A percentile compares a stretch with the other conserved stretches of the same genome.
Conservation (phyloP, 2,113 vertebrate genomes). For the Cinclus mexicanus region DNA sequence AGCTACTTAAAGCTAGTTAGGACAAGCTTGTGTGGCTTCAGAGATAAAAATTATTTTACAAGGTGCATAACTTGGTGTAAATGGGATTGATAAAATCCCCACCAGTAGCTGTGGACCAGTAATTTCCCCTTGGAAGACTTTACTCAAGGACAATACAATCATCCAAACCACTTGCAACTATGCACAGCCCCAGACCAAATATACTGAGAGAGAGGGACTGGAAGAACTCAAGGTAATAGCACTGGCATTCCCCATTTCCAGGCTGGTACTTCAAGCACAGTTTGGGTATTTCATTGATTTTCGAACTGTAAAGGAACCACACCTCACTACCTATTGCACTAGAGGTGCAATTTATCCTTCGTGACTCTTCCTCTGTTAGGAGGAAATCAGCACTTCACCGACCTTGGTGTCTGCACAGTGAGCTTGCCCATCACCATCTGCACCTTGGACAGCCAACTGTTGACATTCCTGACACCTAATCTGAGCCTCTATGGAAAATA, state of each 20-base stretch:
- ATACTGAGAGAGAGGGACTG: not conserved
- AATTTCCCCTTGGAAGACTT: not conserved
- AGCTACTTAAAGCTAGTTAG: not conserved
- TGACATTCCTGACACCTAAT: not conserved
- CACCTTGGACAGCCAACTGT: not conserved
- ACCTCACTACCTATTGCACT: not conserved
- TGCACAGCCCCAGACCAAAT: not conserved
- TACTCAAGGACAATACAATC: not conserved
- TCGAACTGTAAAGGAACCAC: not conserved
- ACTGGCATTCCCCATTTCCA: not conserved
- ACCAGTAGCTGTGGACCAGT: not conserved
- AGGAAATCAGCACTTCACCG: not conserved
- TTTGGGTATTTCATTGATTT: not conserved
- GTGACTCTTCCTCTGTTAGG: not conserved
- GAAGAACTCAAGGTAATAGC: not conserved
- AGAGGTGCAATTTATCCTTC: not conserved
- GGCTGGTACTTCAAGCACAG: fast-evolving
- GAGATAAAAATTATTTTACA: not conserved
- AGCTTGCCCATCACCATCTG: not conserved
- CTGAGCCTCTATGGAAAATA: not conserved
- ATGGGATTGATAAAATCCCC: not conserved
- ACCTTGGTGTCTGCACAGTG: fast-evolving
- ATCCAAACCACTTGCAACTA: not conserved
- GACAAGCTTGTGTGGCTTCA: not conserved
- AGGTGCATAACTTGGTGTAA: not conserved